Evolutionary conservation across 2,888 invertebrate species (phyloP), one percentile per base, ranked within the genome.

Genomic region (Monopis laevigella): DNA sequence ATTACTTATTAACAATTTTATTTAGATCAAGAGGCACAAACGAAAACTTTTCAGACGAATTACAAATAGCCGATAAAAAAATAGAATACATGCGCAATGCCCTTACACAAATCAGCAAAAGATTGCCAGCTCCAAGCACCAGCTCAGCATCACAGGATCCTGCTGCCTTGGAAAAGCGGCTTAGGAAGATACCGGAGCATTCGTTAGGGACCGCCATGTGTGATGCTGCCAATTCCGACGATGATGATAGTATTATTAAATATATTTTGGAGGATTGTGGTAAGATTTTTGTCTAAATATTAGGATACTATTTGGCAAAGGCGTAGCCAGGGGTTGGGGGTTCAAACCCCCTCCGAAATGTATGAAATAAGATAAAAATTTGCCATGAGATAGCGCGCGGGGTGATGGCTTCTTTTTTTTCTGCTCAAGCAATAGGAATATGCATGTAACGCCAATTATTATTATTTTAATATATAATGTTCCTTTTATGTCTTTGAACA

Each of bases 121-220:
- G 85, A 49, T 59, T 86, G 36, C 75, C 84, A 5, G 78, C 83
- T 2, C 69, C 70, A n/a, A 73, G 78, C 8, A 74, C 75, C 13
- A 73, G 70, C 47, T 78, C 78, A 7, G 74, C 73, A 48, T 78
- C 77, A 2, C 83, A 84, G 50, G 88, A 89, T 54, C 80, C 83
- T 10, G 85, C 85, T 26, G 85, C 87, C 38, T 82, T 87, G 54
- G 92, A 92, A 50, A 90, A 90, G 65, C 82, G 86, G 52, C 74
- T 84, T 83, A 95, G 92, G 83, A 97, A 96, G 82, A 87, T 92
- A 50, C 89, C 93, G 3, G 96, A 96, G 63, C 90, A 88, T 62
- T 78, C 87, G 46, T 82, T 97, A 42, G 93, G 89, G 1, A 82
- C 88, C 48, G 88, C 87, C 45, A 88, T 90, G 88, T 83, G 82